phyloP scores from a whole-genome alignment of 2,888 invertebrate species.

The Lysandra coridon region DNA sequence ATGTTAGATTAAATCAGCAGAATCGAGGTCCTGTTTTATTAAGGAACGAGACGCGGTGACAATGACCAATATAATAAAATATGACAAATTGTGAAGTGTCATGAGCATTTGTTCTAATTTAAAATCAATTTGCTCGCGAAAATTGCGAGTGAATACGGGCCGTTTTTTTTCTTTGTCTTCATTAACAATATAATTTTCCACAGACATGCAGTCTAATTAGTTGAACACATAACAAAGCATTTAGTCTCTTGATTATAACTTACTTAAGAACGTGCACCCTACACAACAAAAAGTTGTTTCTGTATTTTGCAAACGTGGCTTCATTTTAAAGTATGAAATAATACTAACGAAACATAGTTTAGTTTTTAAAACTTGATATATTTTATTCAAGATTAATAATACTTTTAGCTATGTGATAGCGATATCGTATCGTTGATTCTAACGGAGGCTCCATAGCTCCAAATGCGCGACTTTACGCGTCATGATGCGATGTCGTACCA shows the following conservation, averaged over 20 bases:
- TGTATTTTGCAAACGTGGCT: neutral
- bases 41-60: slow-evolving; percentile 5
- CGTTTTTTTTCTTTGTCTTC: neutral
- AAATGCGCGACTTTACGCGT: neutral
- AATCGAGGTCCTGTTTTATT: neutral
- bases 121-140: slow-evolving; percentile 4
- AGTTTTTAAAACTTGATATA: neutral
- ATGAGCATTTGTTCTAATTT: slow-evolving; percentile 3
- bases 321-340: neutral
- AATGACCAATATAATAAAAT: slow-evolving; percentile 17
- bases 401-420: neutral
- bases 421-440: neutral
- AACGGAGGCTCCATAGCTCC: neutral
- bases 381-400: too few species aligned
- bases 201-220: slow-evolving; percentile 11
- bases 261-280: neutral
- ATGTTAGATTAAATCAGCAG: neutral
- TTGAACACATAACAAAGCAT: slow-evolving; percentile 9
- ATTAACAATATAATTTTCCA: neutral
- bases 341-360: too few species aligned
- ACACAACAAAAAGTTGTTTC: neutral
- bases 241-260: neutral
- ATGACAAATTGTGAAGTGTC: slow-evolving; percentile 17
- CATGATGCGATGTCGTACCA: neutral
- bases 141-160: neutral